Base-by-base conservation (phyloP, 2,888 invertebrate genomes). In the Cactoblastis cactorum region DNA sequence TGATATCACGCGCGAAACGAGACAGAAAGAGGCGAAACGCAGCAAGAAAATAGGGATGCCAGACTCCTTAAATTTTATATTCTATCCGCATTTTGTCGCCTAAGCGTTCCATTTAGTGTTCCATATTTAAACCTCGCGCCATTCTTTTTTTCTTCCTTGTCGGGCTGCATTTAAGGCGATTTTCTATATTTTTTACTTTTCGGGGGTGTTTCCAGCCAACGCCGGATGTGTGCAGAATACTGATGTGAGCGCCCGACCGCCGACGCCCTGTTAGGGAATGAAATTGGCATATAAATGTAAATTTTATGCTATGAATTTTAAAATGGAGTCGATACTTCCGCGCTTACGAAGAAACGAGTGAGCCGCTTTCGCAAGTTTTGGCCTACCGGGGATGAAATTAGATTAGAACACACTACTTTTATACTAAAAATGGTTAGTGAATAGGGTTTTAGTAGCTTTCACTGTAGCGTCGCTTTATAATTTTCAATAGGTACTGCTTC, bases 251-350 rank as follows among this genome's bases (percentile, higher is more conserved):
- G 84, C 80, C 83, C 78, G 70, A 78, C 82, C 80, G 74, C 81
- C 80, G 74, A 79, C 80, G 81, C 83, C 79, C 85, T 83, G 84
- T 84, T 86, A 83, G 80, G 85, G 83, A 84, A 86, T 86, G 84
- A 89, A 89, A 89, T 89, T 87, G 89, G 89, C 88, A 88, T 88
- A 88, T 88, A 88, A 88, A 89, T 88, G 89, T 88, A 87, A 88
- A 89, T 89, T 88, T 89, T 87, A 88, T 87, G 88, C 88, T 77
- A 88, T 89, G 89, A 89, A 89, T 89, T 89, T 89, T 89, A 89
- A 88, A 89, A 88, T 86, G 83, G 79, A 87, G 86, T 82, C 86
- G 83, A 88, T 87, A 85, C 84, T 85, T 86, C 81, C 84, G 74
- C 76, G 80, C 79, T 82, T 74, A 74, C 71, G 71, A 74, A 65